Evolutionary conservation across 2,888 invertebrate species (phyloP).

Genomic region (Pelosia muscerda): DNA sequence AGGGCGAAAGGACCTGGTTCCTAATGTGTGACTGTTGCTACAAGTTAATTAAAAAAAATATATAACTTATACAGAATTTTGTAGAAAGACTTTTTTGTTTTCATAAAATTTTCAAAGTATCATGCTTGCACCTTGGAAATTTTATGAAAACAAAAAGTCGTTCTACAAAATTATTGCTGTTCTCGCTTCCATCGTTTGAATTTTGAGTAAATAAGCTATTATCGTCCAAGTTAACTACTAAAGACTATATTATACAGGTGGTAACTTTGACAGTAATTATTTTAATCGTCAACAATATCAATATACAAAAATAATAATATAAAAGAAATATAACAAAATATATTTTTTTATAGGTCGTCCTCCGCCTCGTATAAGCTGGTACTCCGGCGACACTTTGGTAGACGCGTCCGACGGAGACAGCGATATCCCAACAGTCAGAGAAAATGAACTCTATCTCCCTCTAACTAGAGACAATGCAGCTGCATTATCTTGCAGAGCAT

Average conservation of each 20-base stretch:
- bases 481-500: conserved; percentile 90
- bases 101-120: neutral
- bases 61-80: neutral
- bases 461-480: conserved; percentile 90
- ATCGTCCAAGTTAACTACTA: no score
- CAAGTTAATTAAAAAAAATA: neutral
- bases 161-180: no score
- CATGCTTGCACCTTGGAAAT: no score
- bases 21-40: neutral
- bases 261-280: no score
- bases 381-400: conserved; percentile 91
- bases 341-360: conserved; percentile 88
- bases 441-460: conserved; percentile 90
- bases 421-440: conserved; percentile 88
- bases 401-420: conserved; percentile 90
- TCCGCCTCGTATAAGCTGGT: conserved; percentile 92
- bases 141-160: no score
- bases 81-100: neutral
- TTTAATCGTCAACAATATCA: no score
- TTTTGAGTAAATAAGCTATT: no score
- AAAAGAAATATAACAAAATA: no score
- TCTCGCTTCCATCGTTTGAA: no score
- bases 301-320: no score
- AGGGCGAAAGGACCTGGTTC: no score
- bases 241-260: no score